Evolutionary conservation across 2,113 vertebrate genomes (phyloP), one percentile per base, ranked within the genome.

Genomic region (Chionodraco myersi): DNA sequence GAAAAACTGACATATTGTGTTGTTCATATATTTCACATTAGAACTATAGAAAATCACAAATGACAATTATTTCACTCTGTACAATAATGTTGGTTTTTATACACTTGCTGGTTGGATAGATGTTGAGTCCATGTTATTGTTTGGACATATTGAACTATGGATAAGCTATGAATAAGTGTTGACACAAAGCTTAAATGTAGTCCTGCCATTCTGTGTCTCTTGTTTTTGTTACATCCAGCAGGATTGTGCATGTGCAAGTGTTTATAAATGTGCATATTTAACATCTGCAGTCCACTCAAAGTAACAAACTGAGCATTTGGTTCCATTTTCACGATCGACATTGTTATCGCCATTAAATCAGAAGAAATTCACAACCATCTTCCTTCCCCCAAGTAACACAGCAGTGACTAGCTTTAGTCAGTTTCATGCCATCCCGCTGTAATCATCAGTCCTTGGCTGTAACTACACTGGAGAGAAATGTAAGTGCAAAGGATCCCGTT

Each of bases 401-500:
- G 44, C 53, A 68, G 70, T 41, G 71, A 75, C 77, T 75, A 59
- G 79, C 67, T 74, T 72, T 64, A 65, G 77, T 76, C 72, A 59
- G 44, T 86, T 86, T 80, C 64, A 78, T 51, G 23, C 66, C 76
- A 73, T 80, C 61, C 66, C 51, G 72, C 79, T 86, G 79, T 77
- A 86, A 84, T 83, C 79, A 77, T 87, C 71, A 85, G 75, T 90
- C 72, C 84, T 79, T 70, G 72, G 82, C 84, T 77, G 63, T 90
- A 92, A 92, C 84, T 90, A 87, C 75, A 66, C 62, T 78, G 81
- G 56, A 84, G 61, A 80, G 82, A 90, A 91, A 89, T 91, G 78
- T 85, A 80, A 86, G 82, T 65, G 91, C 75, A 89, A 80, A 84
- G 88, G 78, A 92, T 92, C 77, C 70, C 6, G 15, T 92, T 94